These are phyloP conservation scores for Aratinga solstitialis DNA, from an alignment of 2,797 vertebrate genomes.

Conservation along the genomic window DNA sequence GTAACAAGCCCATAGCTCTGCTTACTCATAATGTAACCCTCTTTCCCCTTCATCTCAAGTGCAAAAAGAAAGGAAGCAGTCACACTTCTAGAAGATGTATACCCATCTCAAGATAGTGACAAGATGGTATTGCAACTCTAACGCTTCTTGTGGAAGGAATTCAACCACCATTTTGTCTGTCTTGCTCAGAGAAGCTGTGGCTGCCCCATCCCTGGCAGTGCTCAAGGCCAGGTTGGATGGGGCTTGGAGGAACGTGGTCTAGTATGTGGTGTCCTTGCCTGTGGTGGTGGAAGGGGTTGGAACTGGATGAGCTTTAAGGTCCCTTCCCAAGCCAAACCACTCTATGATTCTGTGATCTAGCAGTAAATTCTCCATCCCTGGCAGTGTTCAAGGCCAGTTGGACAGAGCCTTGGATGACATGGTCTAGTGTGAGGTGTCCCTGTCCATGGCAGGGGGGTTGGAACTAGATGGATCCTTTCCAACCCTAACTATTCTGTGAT, in stretches of 20 bases:
- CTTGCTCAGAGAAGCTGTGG: neutral
- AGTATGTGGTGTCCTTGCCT: neutral
- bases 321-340: neutral
- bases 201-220: neutral
- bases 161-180: neutral
- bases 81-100: neutral
- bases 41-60: neutral
- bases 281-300: neutral
- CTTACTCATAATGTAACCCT: neutral
- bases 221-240: neutral
- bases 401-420: neutral
- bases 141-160: neutral
- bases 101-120: neutral
- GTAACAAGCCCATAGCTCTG: conserved; percentile 27
- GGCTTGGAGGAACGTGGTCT: neutral
- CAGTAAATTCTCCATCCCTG: neutral
- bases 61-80: neutral
- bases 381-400: neutral
- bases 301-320: neutral
- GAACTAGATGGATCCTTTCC: neutral
- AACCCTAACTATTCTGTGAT: neutral
- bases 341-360: neutral
- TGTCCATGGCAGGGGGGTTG: neutral
- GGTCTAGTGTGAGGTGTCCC: neutral
- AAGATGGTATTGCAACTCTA: neutral